Evolutionary conservation across 2,888 invertebrate genomes (phyloP).

Genomic region (Pammene fasciana): DNA sequence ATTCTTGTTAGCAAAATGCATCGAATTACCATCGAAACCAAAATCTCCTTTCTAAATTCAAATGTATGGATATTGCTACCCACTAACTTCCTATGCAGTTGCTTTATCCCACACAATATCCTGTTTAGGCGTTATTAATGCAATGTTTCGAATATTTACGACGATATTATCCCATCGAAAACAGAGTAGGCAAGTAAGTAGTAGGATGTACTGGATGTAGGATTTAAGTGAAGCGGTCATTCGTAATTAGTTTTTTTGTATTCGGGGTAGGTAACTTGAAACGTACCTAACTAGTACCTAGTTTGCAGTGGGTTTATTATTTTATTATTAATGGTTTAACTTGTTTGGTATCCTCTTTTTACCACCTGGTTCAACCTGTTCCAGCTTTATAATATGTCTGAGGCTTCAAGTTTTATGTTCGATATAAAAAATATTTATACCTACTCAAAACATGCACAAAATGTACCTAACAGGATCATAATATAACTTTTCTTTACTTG

Average conservation of each 20-base stretch:
- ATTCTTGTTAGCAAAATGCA: not conserved
- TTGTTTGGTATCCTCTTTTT: slow-evolving; percentile 18
- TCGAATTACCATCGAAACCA: not conserved
- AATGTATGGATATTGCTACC: slow-evolving; percentile 33
- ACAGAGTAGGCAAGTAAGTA: no score
- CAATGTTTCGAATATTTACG: slow-evolving; percentile 37
- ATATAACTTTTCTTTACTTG: no score
- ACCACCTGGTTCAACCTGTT: slow-evolving; percentile 8
- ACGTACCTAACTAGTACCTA: no score
- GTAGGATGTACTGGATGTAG: no score
- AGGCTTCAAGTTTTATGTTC: not conserved
- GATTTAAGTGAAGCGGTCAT: no score
- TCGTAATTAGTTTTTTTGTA: no score
- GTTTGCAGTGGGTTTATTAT: not conserved
- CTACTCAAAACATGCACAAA: not conserved
- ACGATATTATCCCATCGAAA: slow-evolving; percentile 31
- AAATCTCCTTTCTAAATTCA: slow-evolving; percentile 32
- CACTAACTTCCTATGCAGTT: slow-evolving; percentile 35
- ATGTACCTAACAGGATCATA: not conserved
- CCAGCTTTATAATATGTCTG: not conserved
- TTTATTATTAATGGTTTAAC: not conserved
- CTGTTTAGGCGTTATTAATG: slow-evolving; percentile 41
- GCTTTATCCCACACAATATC: slow-evolving; percentile 37
- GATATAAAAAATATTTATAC: not conserved
- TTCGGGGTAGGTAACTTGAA: not conserved